phyloP scores from a whole-genome alignment of 2,113 vertebrate species.

The Ceyx margarethae region DNA sequence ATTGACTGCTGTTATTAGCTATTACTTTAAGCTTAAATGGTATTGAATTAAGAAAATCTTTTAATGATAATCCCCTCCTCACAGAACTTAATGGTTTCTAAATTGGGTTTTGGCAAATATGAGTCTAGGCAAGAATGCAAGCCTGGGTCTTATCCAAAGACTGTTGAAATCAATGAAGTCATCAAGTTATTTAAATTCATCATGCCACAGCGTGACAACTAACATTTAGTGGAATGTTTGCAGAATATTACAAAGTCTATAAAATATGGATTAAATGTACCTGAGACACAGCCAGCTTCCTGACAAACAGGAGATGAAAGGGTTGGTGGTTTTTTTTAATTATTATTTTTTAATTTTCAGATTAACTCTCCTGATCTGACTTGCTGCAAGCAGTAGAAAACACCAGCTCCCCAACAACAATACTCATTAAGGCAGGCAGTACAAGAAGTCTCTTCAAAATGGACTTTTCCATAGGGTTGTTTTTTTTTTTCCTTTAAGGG shows the following conservation, averaged over 20 bases:
- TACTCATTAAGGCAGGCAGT: neutral
- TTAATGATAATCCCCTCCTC: conserved; percentile 57
- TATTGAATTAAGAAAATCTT: conserved; percentile 68
- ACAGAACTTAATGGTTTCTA: conserved; percentile 58
- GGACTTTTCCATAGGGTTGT: neutral
- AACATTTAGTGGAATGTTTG: conserved; percentile 16
- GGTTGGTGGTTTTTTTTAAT: neutral
- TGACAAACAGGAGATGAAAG: neutral
- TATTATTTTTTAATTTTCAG: neutral
- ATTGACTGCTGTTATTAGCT: conserved; percentile 23
- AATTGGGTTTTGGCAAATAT: conserved; percentile 62
- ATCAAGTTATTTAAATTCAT: conserved; percentile 26
- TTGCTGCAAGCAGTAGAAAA: neutral
- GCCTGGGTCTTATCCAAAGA: neutral
- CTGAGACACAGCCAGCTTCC: neutral
- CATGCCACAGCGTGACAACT: neutral
- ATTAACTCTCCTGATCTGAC: neutral
- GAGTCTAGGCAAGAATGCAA: neutral
- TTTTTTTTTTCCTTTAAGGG: neutral
- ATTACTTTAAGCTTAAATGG: conserved; percentile 53
- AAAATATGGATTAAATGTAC: conserved; percentile 26
- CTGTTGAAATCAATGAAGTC: conserved; percentile 36
- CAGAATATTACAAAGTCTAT: conserved; percentile 35
- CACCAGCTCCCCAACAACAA: neutral
- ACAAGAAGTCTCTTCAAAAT: neutral